phyloP scores from a whole-genome alignment of 2,113 vertebrate genomes.

The Indicator indicator region DNA sequence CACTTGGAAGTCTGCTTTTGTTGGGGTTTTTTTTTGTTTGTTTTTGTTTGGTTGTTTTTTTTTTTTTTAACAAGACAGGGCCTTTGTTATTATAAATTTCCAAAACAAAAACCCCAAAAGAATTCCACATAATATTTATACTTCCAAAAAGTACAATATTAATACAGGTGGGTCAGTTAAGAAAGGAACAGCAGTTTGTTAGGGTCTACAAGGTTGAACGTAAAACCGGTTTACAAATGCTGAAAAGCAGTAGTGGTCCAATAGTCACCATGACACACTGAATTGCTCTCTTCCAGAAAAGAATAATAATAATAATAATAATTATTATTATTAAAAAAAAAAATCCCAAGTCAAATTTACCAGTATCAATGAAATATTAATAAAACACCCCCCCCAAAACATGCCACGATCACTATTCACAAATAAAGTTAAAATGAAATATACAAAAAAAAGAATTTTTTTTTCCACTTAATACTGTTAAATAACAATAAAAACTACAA shows the following conservation, averaged over 20 bases:
- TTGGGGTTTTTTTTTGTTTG: no score
- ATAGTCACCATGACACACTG: slow-evolving; percentile 80
- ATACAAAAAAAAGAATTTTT: slow-evolving; percentile 76
- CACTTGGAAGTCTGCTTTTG: slow-evolving; percentile 21
- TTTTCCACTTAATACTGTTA: slow-evolving; percentile 93
- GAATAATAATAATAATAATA: not conserved
- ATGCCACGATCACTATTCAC: slow-evolving; percentile 95
- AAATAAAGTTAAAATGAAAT: slow-evolving; percentile 93
- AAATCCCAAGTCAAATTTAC: slow-evolving; percentile 76
- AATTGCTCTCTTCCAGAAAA: slow-evolving; percentile 79
- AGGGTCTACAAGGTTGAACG: slow-evolving; percentile 82
- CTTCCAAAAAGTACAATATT: slow-evolving; percentile 89
- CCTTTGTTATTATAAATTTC: slow-evolving; percentile 77
- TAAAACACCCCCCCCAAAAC: slow-evolving; percentile 81
- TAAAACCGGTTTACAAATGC: slow-evolving; percentile 85
- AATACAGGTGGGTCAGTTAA: slow-evolving; percentile 90
- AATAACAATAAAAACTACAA: slow-evolving; percentile 90
- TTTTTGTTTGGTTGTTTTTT: no score
- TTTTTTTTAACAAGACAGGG: slow-evolving; percentile 72
- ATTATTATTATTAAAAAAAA: slow-evolving; percentile 2
- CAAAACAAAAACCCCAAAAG: slow-evolving; percentile 50
- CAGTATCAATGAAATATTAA: slow-evolving; percentile 84
- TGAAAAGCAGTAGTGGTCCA: slow-evolving; percentile 87
- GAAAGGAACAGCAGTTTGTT: slow-evolving; percentile 87
- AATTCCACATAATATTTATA: slow-evolving; percentile 88